A percentile compares a stretch with the other conserved stretches of the same genome.
Evolutionary conservation across 2,113 vertebrate genomes (phyloP).

Genomic region (Podiceps cristatus): DNA sequence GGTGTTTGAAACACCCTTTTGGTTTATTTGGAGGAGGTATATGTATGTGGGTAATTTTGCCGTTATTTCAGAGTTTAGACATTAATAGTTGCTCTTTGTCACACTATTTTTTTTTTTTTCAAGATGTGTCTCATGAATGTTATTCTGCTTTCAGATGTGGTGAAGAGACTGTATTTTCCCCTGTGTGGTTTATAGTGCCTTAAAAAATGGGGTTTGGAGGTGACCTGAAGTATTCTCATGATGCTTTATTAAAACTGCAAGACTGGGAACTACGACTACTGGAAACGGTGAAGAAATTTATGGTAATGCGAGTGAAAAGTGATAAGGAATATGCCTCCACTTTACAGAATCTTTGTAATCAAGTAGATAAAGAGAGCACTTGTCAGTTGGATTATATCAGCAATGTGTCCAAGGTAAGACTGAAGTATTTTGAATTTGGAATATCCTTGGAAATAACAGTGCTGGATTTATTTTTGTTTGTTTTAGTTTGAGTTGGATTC

Average conservation of each 20-base stretch:
- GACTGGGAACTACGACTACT: slow-evolving; percentile 96
- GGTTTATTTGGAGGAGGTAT: not conserved
- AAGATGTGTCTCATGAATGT: not conserved
- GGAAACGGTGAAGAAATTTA: slow-evolving; percentile 96
- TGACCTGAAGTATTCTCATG: slow-evolving; percentile 93
- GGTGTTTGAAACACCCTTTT: not conserved
- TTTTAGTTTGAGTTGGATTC: not conserved
- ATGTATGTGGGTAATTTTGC: not conserved
- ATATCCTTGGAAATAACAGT: not conserved
- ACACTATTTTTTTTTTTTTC: not conserved
- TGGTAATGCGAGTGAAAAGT: slow-evolving; percentile 95
- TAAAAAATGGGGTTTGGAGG: slow-evolving; percentile 96
- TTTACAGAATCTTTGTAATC: slow-evolving; percentile 94
- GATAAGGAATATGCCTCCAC: slow-evolving; percentile 96
- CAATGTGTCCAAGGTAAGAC: slow-evolving; percentile 92
- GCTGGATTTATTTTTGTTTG: not conserved
- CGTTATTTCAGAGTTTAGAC: not conserved
- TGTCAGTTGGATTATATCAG: slow-evolving; percentile 90
- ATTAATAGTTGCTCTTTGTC: not conserved
- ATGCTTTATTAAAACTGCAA: slow-evolving; percentile 95
- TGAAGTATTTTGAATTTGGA: not conserved
- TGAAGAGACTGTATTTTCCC: slow-evolving; percentile 66
- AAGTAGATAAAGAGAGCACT: slow-evolving; percentile 91
- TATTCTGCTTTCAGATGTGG: slow-evolving; percentile 72
- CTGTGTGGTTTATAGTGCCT: slow-evolving; percentile 75